These are phyloP conservation scores for Hozukius guyotensis DNA, from an alignment of 2,797 vertebrate genomes.

Conservation along the genomic window DNA sequence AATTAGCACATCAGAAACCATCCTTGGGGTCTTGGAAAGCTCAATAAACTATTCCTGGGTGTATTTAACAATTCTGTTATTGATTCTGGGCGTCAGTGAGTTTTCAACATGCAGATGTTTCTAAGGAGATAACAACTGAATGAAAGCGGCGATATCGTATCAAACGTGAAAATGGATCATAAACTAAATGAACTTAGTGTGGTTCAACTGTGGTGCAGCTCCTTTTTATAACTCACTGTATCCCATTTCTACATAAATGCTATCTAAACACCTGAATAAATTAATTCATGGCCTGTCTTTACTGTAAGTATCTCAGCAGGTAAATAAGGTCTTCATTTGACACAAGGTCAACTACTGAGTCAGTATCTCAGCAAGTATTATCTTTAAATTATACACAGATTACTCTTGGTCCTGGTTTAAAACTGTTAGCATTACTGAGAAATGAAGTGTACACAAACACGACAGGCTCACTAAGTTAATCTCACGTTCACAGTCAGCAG, in stretches of 20 bases:
- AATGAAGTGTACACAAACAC: not conserved
- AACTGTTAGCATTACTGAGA: not conserved
- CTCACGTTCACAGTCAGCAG: not conserved
- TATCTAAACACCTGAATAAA: not conserved
- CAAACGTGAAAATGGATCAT: not conserved
- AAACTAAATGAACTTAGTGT: not conserved
- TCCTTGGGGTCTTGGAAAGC: constrained; percentile 33
- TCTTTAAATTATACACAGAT: not conserved
- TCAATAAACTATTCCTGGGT: constrained; percentile 41
- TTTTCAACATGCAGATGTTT: constrained; percentile 27
- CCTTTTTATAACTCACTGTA: not conserved
- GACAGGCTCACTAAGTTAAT: not conserved
- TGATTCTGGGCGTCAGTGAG: constrained; percentile 27
- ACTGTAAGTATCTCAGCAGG: not conserved
- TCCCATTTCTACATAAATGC: not conserved
- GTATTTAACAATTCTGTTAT: constrained; percentile 61
- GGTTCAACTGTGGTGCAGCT: not conserved
- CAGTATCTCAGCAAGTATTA: not conserved
- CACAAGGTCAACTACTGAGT: not conserved
- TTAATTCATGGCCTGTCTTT: not conserved
- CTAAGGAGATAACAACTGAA: not conserved
- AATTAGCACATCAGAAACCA: constrained; percentile 64
- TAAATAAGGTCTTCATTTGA: not conserved
- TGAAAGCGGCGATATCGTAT: not conserved
- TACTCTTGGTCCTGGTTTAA: not conserved